Percentiles rank a stretch among this genome's conserved stretches.
phyloP scores from a whole-genome alignment of 1,140 invertebrate species.

The Leptinotarsa defecta region DNA sequence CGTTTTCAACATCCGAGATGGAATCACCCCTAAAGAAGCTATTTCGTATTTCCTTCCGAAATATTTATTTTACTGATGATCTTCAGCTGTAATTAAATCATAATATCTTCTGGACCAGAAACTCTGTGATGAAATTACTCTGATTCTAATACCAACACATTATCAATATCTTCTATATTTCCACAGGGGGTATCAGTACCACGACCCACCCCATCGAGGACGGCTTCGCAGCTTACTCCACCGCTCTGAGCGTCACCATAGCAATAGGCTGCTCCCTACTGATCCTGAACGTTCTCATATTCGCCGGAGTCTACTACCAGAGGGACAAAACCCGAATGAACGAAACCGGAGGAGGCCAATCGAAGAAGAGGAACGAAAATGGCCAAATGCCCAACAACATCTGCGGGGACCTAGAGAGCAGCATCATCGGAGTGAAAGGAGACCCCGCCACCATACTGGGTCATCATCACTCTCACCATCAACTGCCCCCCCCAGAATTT shows the following conservation, averaged over 20 bases:
- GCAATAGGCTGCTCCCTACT: slow-evolving; percentile 91
- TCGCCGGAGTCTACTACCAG: slow-evolving; percentile 93
- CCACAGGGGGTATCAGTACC: slow-evolving; percentile 54
- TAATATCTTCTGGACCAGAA: no score
- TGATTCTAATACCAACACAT: no score
- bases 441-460: slow-evolving; percentile 69
- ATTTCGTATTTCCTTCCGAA: no score
- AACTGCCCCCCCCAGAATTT: slow-evolving; percentile 77
- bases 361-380: slow-evolving; percentile 79
- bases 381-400: slow-evolving; percentile 84
- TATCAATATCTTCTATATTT: no score
- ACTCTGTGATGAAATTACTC: no score
- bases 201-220: slow-evolving; percentile 72
- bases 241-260: slow-evolving; percentile 87
- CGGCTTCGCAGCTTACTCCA: slow-evolving; percentile 85
- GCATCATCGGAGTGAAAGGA: slow-evolving; percentile 60
- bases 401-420: slow-evolving; percentile 66
- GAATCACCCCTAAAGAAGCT: no score
- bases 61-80: no score
- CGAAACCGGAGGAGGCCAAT: slow-evolving; percentile 60
- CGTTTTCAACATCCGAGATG: no score
- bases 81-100: no score
- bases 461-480: slow-evolving; percentile 74
- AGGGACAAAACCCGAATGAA: slow-evolving; percentile 80
- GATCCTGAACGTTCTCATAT: slow-evolving; percentile 89